Evolutionary conservation across 1,140 invertebrate species (phyloP), one percentile per base, ranked within the genome.

Genomic region (Hycleus phaleratus): DNA sequence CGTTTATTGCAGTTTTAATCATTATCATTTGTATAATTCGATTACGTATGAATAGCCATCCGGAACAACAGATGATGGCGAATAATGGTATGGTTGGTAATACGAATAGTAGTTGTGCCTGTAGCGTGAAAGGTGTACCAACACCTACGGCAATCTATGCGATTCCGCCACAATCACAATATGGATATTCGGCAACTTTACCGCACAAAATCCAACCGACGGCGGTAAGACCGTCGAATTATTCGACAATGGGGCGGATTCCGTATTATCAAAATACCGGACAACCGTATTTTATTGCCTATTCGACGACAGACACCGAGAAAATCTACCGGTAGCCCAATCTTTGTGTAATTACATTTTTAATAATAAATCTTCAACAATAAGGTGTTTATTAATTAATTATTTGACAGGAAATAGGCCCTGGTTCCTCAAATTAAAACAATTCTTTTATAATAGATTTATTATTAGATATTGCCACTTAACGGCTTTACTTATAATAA

Each of bases 11-110:
- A 7, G 85, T 95, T 58, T 77, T 94, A 10, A 88, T 94, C 32
- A 86, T 94, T 24, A 85, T 89, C 1, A 93, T 94, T 56, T 95
- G 91, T 69, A 87, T 95, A 11, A 87, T 93, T 9, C 79, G 90
- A 24, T 66, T 85, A 63, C 76, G 79, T 63, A 86, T 84, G 81
- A 81, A 78, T 40, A 80, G 79, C 18, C 81, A 78, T 4, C 82
- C 85, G 51, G 81, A 74, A 62, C 77, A 77, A 68, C 81, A 79
- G 1, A 67, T 73, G 50, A 59, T 76, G 68, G 64, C 65, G 61
- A 26, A 59, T 11, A 42, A 10, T 38, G 9, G 66, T 80, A 32
- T 32, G 55, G 59, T 79, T 68, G 72, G 81, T 54, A 73, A 32
- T 32, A 18, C 72, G 11, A 75, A 75, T 38, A 79, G 77, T 56